These are phyloP conservation scores for Emmelina monodactyla DNA, from an alignment of 2,888 invertebrate genomes.

Conservation along the genomic window DNA sequence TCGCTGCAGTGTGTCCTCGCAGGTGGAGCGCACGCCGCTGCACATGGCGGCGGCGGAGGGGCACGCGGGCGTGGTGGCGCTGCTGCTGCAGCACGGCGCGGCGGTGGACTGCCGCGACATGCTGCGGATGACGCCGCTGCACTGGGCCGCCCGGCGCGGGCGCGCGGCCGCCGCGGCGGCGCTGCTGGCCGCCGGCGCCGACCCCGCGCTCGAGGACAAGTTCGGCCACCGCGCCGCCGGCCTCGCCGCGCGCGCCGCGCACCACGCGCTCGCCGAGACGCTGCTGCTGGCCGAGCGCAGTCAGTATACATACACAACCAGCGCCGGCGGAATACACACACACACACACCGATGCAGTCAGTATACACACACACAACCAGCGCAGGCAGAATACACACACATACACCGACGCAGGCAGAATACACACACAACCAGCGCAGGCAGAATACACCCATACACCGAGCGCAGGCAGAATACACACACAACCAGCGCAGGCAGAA, in stretches of 20 bases:
- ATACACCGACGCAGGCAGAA: too few species aligned
- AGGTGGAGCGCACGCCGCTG: conserved; percentile 82
- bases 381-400: too few species aligned
- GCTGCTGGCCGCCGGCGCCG: conserved; percentile 78
- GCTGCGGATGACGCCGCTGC: conserved; percentile 80
- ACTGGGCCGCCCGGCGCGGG: conserved; percentile 91
- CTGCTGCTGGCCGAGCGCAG: too few species aligned
- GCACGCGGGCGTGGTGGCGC: conserved; percentile 74
- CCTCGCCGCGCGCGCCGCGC: conserved; percentile 18
- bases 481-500: too few species aligned
- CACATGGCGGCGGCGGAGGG: conserved; percentile 90
- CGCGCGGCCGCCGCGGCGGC: conserved; percentile 69
- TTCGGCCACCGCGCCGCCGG: conserved; percentile 36
- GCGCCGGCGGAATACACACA: too few species aligned
- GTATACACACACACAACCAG: too few species aligned
- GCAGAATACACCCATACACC: too few species aligned
- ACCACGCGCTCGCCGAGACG: conserved; percentile 13
- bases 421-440: too few species aligned
- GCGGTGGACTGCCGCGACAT: conserved; percentile 37
- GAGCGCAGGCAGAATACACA: too few species aligned
- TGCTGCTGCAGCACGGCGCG: conserved; percentile 67
- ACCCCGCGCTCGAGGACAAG: conserved; percentile 58
- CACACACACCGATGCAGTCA: too few species aligned
- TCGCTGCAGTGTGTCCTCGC: not conserved
- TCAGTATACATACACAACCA: too few species aligned